Evolutionary conservation across 2,888 invertebrate genomes (phyloP).

Genomic region (Phragmatobia fuliginosa): DNA sequence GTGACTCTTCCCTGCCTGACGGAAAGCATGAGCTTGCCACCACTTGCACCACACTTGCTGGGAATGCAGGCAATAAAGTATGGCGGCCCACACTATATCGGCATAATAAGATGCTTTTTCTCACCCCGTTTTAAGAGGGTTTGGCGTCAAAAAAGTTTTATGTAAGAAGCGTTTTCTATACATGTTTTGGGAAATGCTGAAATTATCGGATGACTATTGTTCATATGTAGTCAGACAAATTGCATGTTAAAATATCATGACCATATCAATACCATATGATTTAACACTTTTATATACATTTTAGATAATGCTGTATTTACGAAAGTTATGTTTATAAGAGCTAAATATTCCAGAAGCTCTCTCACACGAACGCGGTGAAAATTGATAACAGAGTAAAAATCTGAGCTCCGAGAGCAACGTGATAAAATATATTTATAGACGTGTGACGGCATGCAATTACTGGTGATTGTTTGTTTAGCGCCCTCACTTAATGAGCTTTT

Average conservation of each 20-base stretch:
- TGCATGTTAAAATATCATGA: neutral
- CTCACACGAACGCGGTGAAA: neutral
- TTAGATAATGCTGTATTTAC: neutral
- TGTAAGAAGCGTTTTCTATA: neutral
- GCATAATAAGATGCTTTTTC: no score
- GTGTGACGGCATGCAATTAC: slow-evolving; percentile 20
- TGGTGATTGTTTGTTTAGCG: slow-evolving; percentile 17
- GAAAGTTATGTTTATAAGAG: neutral
- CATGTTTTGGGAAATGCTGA: neutral
- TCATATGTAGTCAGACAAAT: neutral
- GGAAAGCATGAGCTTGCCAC: no score
- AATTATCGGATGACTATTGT: neutral
- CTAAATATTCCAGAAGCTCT: neutral
- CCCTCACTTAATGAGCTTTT: slow-evolving; percentile 38
- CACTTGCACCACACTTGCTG: no score
- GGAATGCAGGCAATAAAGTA: no score
- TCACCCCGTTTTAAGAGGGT: no score
- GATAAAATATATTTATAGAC: slow-evolving; percentile 29
- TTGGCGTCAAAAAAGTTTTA: neutral
- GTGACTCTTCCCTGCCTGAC: no score
- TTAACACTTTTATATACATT: neutral
- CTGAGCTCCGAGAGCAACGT: slow-evolving; percentile 10
- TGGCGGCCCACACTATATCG: no score
- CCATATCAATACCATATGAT: neutral
- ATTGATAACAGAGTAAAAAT: slow-evolving; percentile 14